A percentile compares a stretch with the other conserved stretches of the same genome.
These are phyloP conservation scores for Otocyon megalotis DNA, from an alignment of 2,113 vertebrate species.

Conservation along the genomic window DNA sequence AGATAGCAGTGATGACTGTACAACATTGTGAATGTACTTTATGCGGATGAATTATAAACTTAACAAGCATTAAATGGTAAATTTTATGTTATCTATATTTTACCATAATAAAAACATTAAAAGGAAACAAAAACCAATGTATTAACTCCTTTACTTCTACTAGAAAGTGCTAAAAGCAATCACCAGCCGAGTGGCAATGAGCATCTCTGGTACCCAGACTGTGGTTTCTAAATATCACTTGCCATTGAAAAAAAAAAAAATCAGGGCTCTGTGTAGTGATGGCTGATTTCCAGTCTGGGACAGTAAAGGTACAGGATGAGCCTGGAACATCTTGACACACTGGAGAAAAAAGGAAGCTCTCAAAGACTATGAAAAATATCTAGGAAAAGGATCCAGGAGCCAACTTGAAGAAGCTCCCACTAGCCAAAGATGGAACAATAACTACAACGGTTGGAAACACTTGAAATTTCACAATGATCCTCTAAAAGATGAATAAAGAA, in stretches of 20 bases:
- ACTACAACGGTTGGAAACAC: neutral
- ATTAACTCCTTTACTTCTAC: neutral
- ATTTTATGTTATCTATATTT: neutral
- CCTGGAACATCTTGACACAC: neutral
- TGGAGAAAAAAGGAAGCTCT: neutral
- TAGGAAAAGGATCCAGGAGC: neutral
- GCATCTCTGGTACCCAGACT: neutral
- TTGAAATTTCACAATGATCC: neutral
- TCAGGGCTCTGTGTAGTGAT: neutral
- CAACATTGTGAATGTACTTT: neutral
- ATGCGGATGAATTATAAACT: neutral
- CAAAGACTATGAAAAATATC: neutral
- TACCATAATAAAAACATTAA: neutral
- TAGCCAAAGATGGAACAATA: neutral
- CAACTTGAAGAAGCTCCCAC: neutral
- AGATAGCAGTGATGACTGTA: neutral
- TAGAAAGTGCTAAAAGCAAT: neutral
- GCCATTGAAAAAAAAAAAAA: slow-evolving; percentile 15
- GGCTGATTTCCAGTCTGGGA: neutral
- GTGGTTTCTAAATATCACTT: slow-evolving; percentile 21
- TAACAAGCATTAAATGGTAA: neutral
- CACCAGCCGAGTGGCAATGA: neutral
- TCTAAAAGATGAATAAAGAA: neutral
- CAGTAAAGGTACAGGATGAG: neutral
- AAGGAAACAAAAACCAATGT: neutral